Evolutionary conservation across 2,797 vertebrate genomes (phyloP).

Genomic region (Macropodus opercularis): DNA sequence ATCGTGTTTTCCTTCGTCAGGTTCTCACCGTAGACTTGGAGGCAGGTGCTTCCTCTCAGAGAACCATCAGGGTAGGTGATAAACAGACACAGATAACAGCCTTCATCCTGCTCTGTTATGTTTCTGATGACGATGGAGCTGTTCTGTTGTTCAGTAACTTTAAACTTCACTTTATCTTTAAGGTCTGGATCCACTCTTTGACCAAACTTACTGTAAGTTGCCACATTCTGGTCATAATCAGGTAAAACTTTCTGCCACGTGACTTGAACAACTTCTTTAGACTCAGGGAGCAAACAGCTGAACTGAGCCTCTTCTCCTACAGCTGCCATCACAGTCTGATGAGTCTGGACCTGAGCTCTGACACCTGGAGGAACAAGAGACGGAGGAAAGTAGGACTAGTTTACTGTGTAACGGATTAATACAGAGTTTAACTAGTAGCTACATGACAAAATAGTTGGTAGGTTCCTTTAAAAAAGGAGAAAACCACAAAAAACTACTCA

Average conservation of each 20-base stretch:
- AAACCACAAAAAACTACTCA: too few species aligned
- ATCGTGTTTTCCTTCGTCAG: background rate
- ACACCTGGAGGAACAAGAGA: constrained; percentile 30
- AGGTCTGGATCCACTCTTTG: background rate
- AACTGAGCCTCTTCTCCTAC: too few species aligned
- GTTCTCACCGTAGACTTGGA: constrained; percentile 31
- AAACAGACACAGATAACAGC: constrained; percentile 59
- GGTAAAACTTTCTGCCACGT: constrained; percentile 51
- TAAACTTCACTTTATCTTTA: constrained; percentile 12
- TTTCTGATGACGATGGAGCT: constrained; percentile 45
- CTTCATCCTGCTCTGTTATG: constrained; percentile 30
- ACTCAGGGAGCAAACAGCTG: constrained; percentile 20
- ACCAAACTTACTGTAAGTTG: constrained; percentile 6
- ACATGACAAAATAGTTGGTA: too few species aligned
- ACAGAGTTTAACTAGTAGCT: too few species aligned
- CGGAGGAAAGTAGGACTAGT: too few species aligned
- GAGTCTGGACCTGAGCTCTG: background rate
- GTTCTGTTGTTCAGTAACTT: constrained; percentile 18
- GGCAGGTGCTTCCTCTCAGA: constrained; percentile 28
- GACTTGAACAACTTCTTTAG: constrained; percentile 36
- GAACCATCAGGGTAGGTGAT: constrained; percentile 41
- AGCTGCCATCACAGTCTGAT: too few species aligned
- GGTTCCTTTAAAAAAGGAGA: too few species aligned
- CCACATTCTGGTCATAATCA: background rate
- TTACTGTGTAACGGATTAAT: too few species aligned